Evolutionary conservation across 2,888 invertebrate genomes (phyloP), one percentile per base, ranked within the genome.

Genomic region (Acanthosepion lycidas): DNA sequence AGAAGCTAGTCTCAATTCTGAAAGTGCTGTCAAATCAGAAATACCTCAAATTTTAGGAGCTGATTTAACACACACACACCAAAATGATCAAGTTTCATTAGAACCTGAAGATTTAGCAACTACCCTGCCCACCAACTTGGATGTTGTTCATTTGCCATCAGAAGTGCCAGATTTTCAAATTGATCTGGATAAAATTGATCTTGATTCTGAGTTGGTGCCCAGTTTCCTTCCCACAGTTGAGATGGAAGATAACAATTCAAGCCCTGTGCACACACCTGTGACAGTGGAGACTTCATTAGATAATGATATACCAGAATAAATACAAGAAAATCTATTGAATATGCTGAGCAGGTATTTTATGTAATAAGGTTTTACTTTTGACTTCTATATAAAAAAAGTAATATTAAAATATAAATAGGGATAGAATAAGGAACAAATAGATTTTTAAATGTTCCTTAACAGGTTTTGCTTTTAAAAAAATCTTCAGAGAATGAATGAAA

Each of bases 21-120:
- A 53, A 91, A 18, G 26, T 91, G 78, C 92, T 95, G 94, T 95
- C 95, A 95, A 96, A 95, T 95, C 95, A 94, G 95, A 95, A 92
- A n/a, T 8, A 49, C 23, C 59, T 53, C 78, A 78, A n/a, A 15
- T 15, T 78, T 78, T 33, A 18, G 78, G 8, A 5, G n/a, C 9
- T 15, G n/a, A n/a, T 78, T 78, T 33, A 78, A 78, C 15, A 33
- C 12, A 15, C 4, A 12, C 18, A 15, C 5, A 78, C 9, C n/a
- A 9, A 78, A 33, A 78, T 78, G 78, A 78, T 3, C 33, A n/a
- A n/a, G n/a, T n/a, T n/a, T 9, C 2, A 78, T 78, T 78, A n/a
- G n/a, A 78, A 78, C 33, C 33, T 78, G n/a, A 9, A n/a, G n/a
- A 33, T 78, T 78, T 78, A 78, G 78, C 18, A 4, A 3, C n/a